Conservation (phyloP, 2,888 invertebrate genomes). For the Dicyrtoma fusca region DNA sequence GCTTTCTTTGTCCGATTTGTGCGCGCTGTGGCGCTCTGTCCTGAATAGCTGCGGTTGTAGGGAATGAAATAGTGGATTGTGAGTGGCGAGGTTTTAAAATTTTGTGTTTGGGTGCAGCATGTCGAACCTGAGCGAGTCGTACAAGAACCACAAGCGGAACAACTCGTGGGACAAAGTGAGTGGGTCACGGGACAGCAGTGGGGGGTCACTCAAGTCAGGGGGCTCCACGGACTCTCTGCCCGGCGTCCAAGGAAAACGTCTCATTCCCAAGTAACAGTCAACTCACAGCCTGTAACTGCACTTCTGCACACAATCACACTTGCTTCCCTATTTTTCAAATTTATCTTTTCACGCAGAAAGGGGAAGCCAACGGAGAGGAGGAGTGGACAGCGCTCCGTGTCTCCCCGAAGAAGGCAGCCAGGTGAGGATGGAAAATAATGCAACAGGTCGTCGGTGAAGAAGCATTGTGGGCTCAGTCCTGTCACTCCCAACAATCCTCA, state of each 20-base stretch:
- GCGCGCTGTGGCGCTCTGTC: no score
- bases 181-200: conserved; percentile 54
- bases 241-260: conserved; percentile 54
- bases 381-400: conserved; percentile 1
- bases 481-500: no score
- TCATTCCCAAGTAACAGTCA: conserved; percentile 56
- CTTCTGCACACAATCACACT: neutral
- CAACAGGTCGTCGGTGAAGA: no score
- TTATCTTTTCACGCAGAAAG: neutral
- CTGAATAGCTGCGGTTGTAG: no score
- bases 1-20: no score
- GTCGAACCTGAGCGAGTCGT: conserved; percentile 48
- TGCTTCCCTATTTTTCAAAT: neutral
- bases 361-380: conserved; percentile 10
- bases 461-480: no score
- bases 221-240: conserved; percentile 55
- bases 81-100: no score
- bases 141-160: conserved; percentile 53
- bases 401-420: neutral
- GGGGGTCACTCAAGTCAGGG: conserved; percentile 54
- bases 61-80: no score
- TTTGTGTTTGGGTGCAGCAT: no score
- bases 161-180: conserved; percentile 54
- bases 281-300: neutral
- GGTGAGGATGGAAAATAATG: no score